Conservation (phyloP, 1,140 invertebrate genomes). For the Musca vetustissima region DNA sequence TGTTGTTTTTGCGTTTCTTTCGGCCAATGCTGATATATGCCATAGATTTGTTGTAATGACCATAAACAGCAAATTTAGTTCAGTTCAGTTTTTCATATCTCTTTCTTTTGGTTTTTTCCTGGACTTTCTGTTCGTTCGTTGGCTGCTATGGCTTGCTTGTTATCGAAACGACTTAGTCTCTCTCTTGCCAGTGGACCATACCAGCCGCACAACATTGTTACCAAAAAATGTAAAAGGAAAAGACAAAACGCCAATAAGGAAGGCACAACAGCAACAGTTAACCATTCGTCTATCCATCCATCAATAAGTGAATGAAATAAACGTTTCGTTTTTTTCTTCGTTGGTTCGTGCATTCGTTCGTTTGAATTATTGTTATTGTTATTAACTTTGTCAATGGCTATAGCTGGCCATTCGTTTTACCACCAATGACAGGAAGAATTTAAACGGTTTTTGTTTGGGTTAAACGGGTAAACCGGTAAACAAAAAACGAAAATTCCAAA, state of each 20-base stretch:
- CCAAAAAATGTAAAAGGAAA: neutral
- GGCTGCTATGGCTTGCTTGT: neutral
- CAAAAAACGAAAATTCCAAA: too few relatives aligned
- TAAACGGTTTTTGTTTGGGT: too few relatives aligned
- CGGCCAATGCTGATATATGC: neutral
- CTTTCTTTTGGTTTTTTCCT: neutral
- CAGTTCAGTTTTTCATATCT: conserved; percentile 13
- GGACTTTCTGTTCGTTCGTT: neutral
- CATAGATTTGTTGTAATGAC: conserved; percentile 18
- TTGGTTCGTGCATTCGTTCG: too few relatives aligned
- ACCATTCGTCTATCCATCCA: neutral
- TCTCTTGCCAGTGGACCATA: neutral
- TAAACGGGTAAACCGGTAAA: too few relatives aligned
- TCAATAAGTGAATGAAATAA: conserved; percentile 2
- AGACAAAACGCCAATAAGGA: neutral
- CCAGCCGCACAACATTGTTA: neutral
- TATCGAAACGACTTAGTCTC: too few relatives aligned
- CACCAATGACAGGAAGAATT: too few relatives aligned
- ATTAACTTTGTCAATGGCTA: conserved; percentile 17
- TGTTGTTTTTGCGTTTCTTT: too few relatives aligned
- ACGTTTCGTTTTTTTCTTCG: too few relatives aligned
- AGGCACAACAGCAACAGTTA: neutral
- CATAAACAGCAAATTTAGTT: conserved; percentile 15
- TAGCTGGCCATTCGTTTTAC: too few relatives aligned
- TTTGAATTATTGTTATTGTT: conserved; percentile 18